These are phyloP conservation scores for Cryptosula pallasiana DNA, from an alignment of 2,888 invertebrate species.

Conservation along the genomic window DNA sequence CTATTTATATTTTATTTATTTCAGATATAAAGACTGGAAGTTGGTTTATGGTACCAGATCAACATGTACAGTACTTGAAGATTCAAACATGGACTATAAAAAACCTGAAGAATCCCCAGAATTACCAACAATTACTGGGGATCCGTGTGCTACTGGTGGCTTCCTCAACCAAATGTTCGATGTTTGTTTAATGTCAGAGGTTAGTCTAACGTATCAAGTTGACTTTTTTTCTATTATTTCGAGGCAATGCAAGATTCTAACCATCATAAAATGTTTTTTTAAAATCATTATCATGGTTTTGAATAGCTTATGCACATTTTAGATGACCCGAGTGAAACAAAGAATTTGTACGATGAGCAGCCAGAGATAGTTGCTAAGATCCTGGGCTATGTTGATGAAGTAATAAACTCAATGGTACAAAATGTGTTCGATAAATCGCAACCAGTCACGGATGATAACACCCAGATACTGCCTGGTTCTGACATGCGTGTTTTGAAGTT, in stretches of 20 bases:
- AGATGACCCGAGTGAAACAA: not conserved
- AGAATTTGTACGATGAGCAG: not conserved
- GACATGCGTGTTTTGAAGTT: too few relatives aligned
- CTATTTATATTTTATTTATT: not conserved
- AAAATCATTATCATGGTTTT: too few relatives aligned
- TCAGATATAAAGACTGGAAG: slow-evolving; percentile 5
- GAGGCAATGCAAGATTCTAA: too few relatives aligned
- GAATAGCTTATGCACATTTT: too few relatives aligned
- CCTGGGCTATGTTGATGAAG: not conserved
- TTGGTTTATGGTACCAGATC: not conserved
- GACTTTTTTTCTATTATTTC: too few relatives aligned
- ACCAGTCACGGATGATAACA: not conserved
- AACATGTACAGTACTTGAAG: not conserved
- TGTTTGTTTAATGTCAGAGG: not conserved
- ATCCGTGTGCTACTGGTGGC: not conserved
- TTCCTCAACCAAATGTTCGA: not conserved
- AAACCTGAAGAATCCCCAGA: slow-evolving; percentile 7
- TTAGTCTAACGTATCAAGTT: too few relatives aligned
- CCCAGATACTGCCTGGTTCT: too few relatives aligned
- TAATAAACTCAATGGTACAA: not conserved
- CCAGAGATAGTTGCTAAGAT: not conserved
- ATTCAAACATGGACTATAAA: not conserved
- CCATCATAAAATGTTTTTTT: too few relatives aligned
- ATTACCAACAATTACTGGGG: not conserved
- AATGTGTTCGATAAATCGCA: not conserved